phyloP scores from a whole-genome alignment of 2,888 invertebrate species.

The Dichetophora obliterata region DNA sequence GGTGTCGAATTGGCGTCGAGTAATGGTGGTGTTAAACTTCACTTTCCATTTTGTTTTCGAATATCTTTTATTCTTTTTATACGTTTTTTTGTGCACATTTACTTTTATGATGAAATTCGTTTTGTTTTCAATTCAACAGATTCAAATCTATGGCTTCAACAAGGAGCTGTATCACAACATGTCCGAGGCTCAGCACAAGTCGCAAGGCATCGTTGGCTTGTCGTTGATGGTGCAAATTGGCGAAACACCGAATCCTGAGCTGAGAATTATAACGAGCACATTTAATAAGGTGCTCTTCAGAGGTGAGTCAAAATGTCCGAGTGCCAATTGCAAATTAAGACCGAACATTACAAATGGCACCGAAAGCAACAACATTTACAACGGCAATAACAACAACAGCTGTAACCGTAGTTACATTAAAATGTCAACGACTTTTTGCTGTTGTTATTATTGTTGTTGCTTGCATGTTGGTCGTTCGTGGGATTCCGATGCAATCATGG shows the following conservation, averaged over 20 bases:
- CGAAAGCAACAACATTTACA: background rate
- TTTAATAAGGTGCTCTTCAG: conserved; percentile 88
- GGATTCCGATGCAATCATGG: conserved; percentile 43
- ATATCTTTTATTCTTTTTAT: background rate
- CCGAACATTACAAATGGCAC: background rate
- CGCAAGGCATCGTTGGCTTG: conserved; percentile 96
- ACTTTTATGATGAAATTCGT: conserved; percentile 27
- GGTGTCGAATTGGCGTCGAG: background rate
- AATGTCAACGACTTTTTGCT: conserved; percentile 18
- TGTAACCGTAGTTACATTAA: conserved; percentile 22
- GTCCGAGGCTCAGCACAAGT: conserved; percentile 95
- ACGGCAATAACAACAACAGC: background rate
- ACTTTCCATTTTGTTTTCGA: background rate
- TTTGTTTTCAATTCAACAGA: conserved; percentile 72
- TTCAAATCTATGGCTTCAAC: conserved; percentile 97
- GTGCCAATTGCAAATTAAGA: background rate
- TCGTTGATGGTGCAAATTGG: conserved; percentile 95
- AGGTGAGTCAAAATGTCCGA: conserved; percentile 74
- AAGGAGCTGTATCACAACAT: conserved; percentile 96
- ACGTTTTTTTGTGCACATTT: background rate
- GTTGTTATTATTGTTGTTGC: conserved; percentile 18
- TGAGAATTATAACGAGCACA: conserved; percentile 87
- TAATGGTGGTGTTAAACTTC: background rate
- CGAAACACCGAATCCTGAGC: conserved; percentile 86
- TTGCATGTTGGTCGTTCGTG: conserved; percentile 37